phyloP scores from a whole-genome alignment of 2,113 vertebrate species.

The Percina caprodes region DNA sequence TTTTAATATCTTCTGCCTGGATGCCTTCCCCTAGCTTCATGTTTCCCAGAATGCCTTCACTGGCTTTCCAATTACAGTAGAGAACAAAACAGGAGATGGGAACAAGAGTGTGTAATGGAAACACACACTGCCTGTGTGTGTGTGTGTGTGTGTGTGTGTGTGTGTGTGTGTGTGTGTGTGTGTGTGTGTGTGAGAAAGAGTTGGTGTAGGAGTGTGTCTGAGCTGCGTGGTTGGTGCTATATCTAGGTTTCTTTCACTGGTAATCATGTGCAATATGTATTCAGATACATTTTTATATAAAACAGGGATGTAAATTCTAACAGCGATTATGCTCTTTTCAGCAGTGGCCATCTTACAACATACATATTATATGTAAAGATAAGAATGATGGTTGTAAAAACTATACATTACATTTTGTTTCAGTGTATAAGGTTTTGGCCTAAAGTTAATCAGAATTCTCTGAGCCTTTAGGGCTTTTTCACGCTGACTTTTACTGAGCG shows the following conservation, averaged over 20 bases:
- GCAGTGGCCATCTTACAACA: slow-evolving; percentile 36
- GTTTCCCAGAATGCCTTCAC: slow-evolving; percentile 65
- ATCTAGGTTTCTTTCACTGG: slow-evolving; percentile 18
- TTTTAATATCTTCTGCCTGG: slow-evolving; percentile 70
- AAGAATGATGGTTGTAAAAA: background rate
- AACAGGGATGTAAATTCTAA: slow-evolving; percentile 1
- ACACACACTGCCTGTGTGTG: slow-evolving; percentile 35
- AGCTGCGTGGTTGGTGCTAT: slow-evolving; percentile 13
- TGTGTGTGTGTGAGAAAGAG: slow-evolving; percentile 31
- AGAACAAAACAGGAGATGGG: slow-evolving; percentile 63
- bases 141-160: background rate
- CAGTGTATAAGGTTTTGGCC: slow-evolving; percentile 4
- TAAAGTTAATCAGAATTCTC: slow-evolving; percentile 41
- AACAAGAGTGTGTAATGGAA: slow-evolving; percentile 42
- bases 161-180: background rate
- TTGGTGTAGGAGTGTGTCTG: slow-evolving; percentile 25
- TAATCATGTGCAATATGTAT: slow-evolving; percentile 14
- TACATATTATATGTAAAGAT: slow-evolving; percentile 18
- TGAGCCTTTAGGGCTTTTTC: slow-evolving; percentile 5
- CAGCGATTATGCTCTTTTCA: background rate
- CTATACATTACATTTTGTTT: slow-evolving; percentile 7
- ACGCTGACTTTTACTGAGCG: slow-evolving; percentile 13
- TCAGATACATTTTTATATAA: slow-evolving; percentile 43
- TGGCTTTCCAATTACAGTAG: slow-evolving; percentile 68
- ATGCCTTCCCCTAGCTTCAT: slow-evolving; percentile 45